Base-by-base conservation (phyloP, 2,888 invertebrate genomes). In the Agrenia bidenticulata region DNA sequence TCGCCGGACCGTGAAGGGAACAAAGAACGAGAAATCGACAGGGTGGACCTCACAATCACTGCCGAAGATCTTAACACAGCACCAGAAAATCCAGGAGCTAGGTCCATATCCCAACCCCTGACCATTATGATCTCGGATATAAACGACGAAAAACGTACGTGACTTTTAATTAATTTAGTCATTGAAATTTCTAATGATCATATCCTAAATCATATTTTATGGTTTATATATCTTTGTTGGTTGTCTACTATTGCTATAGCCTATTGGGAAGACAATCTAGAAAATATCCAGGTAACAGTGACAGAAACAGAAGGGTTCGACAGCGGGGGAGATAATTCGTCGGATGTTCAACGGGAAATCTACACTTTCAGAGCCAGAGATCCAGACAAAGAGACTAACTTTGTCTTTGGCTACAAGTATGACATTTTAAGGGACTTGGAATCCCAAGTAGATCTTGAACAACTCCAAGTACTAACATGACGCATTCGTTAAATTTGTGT, bases 321-420 rank as follows among this genome's bases (percentile, higher is more conserved):
- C 24, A 53, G 62, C 2, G 62, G 58, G 11, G 69, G 26, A 11
- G 63, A 66, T 41, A 2, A 24, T 1, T 59, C 54, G n/a, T 49
- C 61, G 15, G 49, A 56, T 0, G 17, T 17, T 42, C 51, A 63
- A 37, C 60, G 69, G 27, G 63, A 67, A 49, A 67, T 72, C 26
- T 77, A 75, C 17, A 75, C 59, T 75, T 84, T 87, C 66, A 79
- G 77, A 2, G 88, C 84, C 1, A 82, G 80, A 0, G 88, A 87
- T 79, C 83, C 83, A 0, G 88, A 88, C 77, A 83, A 84, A 2
- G 82, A 82, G 0, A 85, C 87, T 0, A 74, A 82, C 13, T 78
- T 88, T 42, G 73, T 76, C 37, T 86, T 87, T 73, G 80, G 80
- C 51, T 87, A 88, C 42, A 80, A 85, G 70, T 88, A 88, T 37